Evolutionary conservation across 2,888 invertebrate species (phyloP).

Genomic region (Agelastica alni): DNA sequence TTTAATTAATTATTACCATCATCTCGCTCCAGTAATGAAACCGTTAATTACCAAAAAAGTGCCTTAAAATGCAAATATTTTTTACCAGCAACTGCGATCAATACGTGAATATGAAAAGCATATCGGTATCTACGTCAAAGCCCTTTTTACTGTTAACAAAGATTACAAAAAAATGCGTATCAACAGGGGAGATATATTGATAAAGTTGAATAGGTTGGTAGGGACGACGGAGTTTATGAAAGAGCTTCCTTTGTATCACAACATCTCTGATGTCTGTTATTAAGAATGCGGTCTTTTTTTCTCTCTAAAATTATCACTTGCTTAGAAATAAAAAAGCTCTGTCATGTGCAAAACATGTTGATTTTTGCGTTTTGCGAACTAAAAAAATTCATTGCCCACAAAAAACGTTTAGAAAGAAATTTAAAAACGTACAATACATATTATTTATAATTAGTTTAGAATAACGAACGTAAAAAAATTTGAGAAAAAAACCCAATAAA

Average conservation of each 20-base stretch:
- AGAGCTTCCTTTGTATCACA: slow-evolving; percentile 83
- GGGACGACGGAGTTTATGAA: slow-evolving; percentile 94
- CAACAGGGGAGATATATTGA: slow-evolving; percentile 93
- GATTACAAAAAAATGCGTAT: slow-evolving; percentile 97
- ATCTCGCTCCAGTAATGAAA: too few species aligned
- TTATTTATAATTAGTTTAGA: too few species aligned
- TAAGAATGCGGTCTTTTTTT: slow-evolving; percentile 69
- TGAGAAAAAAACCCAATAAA: too few species aligned
- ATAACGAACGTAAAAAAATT: too few species aligned
- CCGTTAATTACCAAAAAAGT: too few species aligned
- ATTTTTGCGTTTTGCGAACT: too few species aligned
- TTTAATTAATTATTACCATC: too few species aligned
- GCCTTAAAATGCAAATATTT: too few species aligned
- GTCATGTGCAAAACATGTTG: background rate
- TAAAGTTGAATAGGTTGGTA: slow-evolving; percentile 90
- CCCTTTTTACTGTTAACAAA: slow-evolving; percentile 15
- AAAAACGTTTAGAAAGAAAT: too few species aligned
- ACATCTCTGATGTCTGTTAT: slow-evolving; percentile 93
- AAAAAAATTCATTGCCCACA: too few species aligned
- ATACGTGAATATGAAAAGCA: background rate
- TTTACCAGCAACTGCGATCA: background rate
- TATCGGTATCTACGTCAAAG: slow-evolving; percentile 3
- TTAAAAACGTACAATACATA: too few species aligned
- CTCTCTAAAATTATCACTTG: slow-evolving; percentile 16
- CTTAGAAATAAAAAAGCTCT: slow-evolving; percentile 8